These are phyloP conservation scores for Peromyscus aztecus DNA, from an alignment of 2,797 vertebrate species.

Conservation along the genomic window DNA sequence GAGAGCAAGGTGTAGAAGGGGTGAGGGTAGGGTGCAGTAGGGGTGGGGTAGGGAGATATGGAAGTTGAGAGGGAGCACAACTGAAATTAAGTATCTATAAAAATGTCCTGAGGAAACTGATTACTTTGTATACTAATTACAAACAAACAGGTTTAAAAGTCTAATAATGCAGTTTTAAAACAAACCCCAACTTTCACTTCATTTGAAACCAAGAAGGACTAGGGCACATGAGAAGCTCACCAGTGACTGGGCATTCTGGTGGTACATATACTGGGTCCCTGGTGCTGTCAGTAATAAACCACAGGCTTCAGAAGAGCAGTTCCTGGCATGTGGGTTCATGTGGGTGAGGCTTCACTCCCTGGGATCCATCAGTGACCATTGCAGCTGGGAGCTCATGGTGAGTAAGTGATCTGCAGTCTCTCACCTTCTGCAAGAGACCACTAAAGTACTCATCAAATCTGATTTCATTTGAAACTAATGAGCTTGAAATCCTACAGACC, in stretches of 20 bases:
- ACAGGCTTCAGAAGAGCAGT: neutral
- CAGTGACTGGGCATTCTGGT: neutral
- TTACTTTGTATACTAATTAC: neutral
- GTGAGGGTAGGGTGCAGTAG: neutral
- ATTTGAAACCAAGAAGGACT: neutral
- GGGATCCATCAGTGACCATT: neutral
- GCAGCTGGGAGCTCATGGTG: neutral
- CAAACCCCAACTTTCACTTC: neutral
- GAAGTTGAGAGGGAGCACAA: too few species aligned
- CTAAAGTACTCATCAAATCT: neutral
- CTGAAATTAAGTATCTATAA: neutral
- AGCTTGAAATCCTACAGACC: neutral
- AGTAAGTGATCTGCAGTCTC: neutral
- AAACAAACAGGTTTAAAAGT: neutral
- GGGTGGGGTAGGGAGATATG: neutral
- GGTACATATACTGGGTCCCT: neutral
- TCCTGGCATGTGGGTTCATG: neutral
- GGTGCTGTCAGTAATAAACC: neutral
- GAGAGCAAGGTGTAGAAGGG: neutral
- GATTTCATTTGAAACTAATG: neutral
- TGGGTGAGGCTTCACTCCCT: rapidly evolving
- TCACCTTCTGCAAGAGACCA: too few species aligned
- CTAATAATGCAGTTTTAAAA: neutral
- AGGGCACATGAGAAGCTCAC: neutral
- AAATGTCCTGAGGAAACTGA: neutral